Percentiles rank a stretch among this genome's conserved stretches.
Conservation (phyloP, 2,797 vertebrate species). For the Antennarius maculatus region DNA sequence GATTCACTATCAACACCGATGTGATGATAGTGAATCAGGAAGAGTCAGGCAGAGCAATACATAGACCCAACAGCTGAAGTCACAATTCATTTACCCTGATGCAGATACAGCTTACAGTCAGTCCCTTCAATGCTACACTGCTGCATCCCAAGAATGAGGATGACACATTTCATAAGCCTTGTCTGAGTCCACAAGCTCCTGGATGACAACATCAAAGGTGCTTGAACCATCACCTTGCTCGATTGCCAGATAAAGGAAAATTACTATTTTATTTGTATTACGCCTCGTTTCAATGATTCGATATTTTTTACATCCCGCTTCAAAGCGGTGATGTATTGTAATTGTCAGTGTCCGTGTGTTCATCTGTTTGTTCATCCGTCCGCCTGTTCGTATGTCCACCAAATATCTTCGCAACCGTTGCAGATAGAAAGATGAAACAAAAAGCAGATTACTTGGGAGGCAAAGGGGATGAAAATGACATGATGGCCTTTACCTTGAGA, state of each 20-base stretch:
- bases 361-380: too few species aligned
- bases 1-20: slow-evolving; percentile 52
- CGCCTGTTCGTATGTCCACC: too few species aligned
- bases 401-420: too few species aligned
- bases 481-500: too few species aligned
- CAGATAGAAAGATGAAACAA: too few species aligned
- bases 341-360: too few species aligned
- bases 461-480: too few species aligned
- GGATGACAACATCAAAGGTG: slow-evolving; percentile 17
- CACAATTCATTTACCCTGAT: slow-evolving; percentile 57
- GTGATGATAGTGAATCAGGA: slow-evolving; percentile 59
- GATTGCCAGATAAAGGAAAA: slow-evolving; percentile 7
- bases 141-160: slow-evolving; percentile 37
- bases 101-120: slow-evolving; percentile 41
- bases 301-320: too few species aligned
- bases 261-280: background rate
- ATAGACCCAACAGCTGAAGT: slow-evolving; percentile 50
- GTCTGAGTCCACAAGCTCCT: slow-evolving; percentile 31
- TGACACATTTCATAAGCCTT: slow-evolving; percentile 55
- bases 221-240: slow-evolving; percentile 27
- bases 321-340: too few species aligned
- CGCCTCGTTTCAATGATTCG: slow-evolving; percentile 2
- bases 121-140: slow-evolving; percentile 34
- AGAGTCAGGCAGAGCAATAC: slow-evolving; percentile 47
- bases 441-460: too few species aligned